phyloP scores from a whole-genome alignment of 1,140 invertebrate genomes.

The Agrypnia vestita region DNA sequence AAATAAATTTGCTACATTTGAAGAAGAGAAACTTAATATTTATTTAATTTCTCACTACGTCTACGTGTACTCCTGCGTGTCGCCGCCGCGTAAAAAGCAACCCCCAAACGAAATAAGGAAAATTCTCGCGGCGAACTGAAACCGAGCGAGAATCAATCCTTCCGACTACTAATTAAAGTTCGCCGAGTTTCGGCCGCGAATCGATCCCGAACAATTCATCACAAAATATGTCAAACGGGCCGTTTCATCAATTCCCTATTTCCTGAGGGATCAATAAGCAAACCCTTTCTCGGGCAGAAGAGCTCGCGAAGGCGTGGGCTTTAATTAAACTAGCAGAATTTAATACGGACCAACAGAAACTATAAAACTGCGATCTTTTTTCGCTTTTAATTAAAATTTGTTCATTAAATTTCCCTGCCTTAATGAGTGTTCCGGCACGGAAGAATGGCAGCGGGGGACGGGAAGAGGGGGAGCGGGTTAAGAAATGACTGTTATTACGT shows the following conservation, averaged over 20 bases:
- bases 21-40: too few relatives aligned
- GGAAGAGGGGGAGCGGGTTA: constrained; percentile 15
- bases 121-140: neutral
- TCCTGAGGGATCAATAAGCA: constrained; percentile 23
- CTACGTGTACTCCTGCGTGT: too few relatives aligned
- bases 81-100: neutral
- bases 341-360: constrained; percentile 41
- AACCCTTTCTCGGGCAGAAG: constrained; percentile 16
- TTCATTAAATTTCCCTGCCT: constrained; percentile 51
- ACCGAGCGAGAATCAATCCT: constrained; percentile 36
- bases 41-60: neutral
- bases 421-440: constrained; percentile 48
- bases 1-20: too few relatives aligned
- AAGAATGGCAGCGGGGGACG: neutral
- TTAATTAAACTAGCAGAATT: constrained; percentile 51
- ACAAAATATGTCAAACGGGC: constrained; percentile 32
- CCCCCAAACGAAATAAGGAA: neutral
- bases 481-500: constrained; percentile 45
- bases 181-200: neutral
- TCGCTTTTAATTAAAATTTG: constrained; percentile 56
- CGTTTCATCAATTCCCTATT: constrained; percentile 25
- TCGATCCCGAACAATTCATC: constrained; percentile 41
- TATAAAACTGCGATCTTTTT: constrained; percentile 54
- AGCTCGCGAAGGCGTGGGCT: constrained; percentile 21
- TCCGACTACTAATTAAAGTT: constrained; percentile 36